Evolutionary conservation across 2,888 invertebrate genomes (phyloP).

Genomic region (Morpho deidamia): DNA sequence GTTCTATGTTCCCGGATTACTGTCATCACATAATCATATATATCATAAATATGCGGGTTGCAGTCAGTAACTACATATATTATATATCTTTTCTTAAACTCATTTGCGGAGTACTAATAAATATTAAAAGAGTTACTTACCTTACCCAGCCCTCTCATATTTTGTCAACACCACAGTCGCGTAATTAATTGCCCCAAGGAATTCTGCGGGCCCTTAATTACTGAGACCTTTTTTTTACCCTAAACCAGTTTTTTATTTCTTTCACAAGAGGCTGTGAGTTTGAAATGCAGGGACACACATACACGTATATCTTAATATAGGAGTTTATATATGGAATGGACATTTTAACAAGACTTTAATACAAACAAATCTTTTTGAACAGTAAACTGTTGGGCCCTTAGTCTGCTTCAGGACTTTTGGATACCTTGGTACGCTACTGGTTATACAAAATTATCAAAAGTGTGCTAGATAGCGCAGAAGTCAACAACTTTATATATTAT

Average conservation of each 20-base stretch:
- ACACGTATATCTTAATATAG: background rate
- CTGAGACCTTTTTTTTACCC: slow-evolving; percentile 6
- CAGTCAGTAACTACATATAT: too few relatives aligned
- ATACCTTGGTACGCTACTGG: too few relatives aligned
- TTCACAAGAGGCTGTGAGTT: background rate
- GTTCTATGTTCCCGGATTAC: background rate
- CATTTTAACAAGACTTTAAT: slow-evolving; percentile 8
- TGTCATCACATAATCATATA: background rate
- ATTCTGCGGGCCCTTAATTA: slow-evolving; percentile 2
- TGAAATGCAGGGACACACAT: slow-evolving; percentile 3
- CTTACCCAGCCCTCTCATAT: slow-evolving; percentile 26
- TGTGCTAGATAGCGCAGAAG: too few relatives aligned
- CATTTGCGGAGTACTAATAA: background rate
- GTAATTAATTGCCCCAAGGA: slow-evolving; percentile 15
- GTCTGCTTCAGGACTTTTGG: too few relatives aligned
- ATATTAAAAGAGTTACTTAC: slow-evolving; percentile 22
- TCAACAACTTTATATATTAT: too few relatives aligned
- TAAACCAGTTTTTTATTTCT: slow-evolving; percentile 11
- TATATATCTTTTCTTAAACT: too few relatives aligned
- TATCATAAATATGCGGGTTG: too few relatives aligned
- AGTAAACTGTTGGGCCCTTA: too few relatives aligned
- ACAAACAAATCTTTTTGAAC: too few relatives aligned
- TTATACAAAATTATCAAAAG: too few relatives aligned
- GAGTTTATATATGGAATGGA: background rate
- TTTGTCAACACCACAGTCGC: slow-evolving; percentile 24